Evolutionary conservation across 1,140 invertebrate species (phyloP).

Genomic region (Phocides pigmalion): DNA sequence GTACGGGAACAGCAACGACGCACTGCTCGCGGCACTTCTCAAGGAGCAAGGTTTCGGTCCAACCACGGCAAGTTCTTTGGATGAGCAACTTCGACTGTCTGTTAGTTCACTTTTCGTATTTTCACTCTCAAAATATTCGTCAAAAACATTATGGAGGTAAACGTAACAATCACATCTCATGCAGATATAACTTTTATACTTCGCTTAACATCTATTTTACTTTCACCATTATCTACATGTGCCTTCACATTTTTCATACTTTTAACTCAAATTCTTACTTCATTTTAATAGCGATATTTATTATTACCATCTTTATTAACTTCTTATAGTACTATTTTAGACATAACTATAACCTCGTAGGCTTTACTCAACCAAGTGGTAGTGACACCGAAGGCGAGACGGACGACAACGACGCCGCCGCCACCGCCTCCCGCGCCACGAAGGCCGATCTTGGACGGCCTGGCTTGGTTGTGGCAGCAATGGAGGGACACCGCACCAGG

Average conservation of each 20-base stretch:
- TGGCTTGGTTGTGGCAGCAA: slow-evolving; percentile 83
- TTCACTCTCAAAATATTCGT: slow-evolving; percentile 36
- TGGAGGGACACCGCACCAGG: slow-evolving; percentile 79
- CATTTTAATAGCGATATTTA: slow-evolving; percentile 7
- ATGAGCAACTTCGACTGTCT: slow-evolving; percentile 85
- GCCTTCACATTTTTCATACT: slow-evolving; percentile 8
- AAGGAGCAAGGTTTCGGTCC: slow-evolving; percentile 88
- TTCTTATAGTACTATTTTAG: slow-evolving; percentile 45
- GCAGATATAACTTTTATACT: slow-evolving; percentile 31
- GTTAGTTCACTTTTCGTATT: slow-evolving; percentile 79
- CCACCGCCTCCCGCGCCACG: slow-evolving; percentile 64
- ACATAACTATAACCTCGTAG: slow-evolving; percentile 75
- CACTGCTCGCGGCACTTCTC: slow-evolving; percentile 86
- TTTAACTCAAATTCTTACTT: slow-evolving; percentile 8
- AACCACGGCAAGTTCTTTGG: slow-evolving; percentile 84
- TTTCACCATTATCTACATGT: slow-evolving; percentile 22
- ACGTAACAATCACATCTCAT: slow-evolving; percentile 33
- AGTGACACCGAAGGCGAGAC: slow-evolving; percentile 78
- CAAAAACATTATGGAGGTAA: slow-evolving; percentile 13
- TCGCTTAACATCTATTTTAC: slow-evolving; percentile 16
- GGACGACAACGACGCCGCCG: slow-evolving; percentile 68
- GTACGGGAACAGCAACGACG: slow-evolving; percentile 86
- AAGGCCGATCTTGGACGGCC: slow-evolving; percentile 78
- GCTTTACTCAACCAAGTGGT: slow-evolving; percentile 84
- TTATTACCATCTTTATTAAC: slow-evolving; percentile 30